Evolutionary conservation across 1,140 invertebrate species (phyloP).

Genomic region (Drosophila melanica): DNA sequence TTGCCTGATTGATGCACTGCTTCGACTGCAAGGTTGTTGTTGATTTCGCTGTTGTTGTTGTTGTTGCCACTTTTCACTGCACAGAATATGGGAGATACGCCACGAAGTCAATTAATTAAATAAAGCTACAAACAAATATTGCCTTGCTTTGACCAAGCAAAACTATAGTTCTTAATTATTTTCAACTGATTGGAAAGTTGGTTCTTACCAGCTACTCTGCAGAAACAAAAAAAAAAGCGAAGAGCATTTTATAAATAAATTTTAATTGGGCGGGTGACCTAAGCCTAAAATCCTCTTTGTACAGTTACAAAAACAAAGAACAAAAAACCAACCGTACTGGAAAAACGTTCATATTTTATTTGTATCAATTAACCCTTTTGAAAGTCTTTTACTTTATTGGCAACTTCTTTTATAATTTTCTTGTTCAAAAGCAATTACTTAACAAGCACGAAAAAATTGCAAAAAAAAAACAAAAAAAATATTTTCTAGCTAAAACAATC

Average conservation of each 20-base stretch:
- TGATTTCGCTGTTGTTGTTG: constrained; percentile 27
- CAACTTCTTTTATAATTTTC: constrained; percentile 12
- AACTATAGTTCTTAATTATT: not conserved
- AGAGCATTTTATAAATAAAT: no score
- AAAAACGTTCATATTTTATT: not conserved
- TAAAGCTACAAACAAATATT: not conserved
- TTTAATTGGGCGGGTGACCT: no score
- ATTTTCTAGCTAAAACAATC: constrained; percentile 60
- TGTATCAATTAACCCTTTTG: constrained; percentile 13
- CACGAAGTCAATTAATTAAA: constrained; percentile 26
- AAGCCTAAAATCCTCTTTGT: no score
- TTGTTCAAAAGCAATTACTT: constrained; percentile 59
- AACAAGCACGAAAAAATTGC: constrained; percentile 46
- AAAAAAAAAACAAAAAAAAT: constrained; percentile 33
- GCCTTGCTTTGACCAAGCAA: constrained; percentile 11
- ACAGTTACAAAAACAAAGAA: no score
- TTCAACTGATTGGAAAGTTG: no score
- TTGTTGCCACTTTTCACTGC: constrained; percentile 9
- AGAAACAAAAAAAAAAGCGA: no score
- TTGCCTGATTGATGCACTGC: constrained; percentile 73
- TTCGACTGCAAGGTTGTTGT: constrained; percentile 41
- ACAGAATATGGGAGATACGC: not conserved
- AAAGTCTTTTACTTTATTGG: not conserved
- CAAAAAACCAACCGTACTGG: no score
- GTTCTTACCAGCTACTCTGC: no score